Evolutionary conservation across 2,797 vertebrate species (phyloP).

Genomic region (Novumbra hubbsi): DNA sequence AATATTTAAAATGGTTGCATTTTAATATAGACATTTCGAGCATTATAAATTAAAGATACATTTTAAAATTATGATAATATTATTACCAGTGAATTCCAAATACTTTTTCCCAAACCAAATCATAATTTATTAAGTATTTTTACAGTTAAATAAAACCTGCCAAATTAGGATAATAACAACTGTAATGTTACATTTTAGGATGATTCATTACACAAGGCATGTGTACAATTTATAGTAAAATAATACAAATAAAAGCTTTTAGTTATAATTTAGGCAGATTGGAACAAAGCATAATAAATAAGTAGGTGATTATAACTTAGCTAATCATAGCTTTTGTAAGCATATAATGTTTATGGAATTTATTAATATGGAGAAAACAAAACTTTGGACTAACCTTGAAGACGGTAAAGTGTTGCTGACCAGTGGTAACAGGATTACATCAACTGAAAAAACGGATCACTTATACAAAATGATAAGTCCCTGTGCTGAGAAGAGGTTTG

Average conservation of each 20-base stretch:
- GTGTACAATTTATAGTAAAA: not conserved
- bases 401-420: not conserved
- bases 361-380: not conserved
- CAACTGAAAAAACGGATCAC: not conserved
- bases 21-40: not conserved
- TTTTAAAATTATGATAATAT: not conserved
- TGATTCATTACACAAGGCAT: not conserved
- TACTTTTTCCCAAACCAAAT: not conserved
- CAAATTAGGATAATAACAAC: not conserved
- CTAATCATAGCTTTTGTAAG: not conserved
- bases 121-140: not conserved
- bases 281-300: not conserved
- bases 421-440: not conserved
- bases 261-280: not conserved
- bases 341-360: not conserved
- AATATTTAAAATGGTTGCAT: not conserved
- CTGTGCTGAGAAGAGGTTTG: slow-evolving; percentile 14
- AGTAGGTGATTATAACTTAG: not conserved
- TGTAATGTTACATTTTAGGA: not conserved
- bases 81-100: not conserved
- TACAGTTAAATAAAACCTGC: not conserved
- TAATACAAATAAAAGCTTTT: not conserved
- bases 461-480: not conserved
- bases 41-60: not conserved
- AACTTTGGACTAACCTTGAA: not conserved